Conservation (phyloP, 2,888 invertebrate species). For the Sphaerophoria taeniata region DNA sequence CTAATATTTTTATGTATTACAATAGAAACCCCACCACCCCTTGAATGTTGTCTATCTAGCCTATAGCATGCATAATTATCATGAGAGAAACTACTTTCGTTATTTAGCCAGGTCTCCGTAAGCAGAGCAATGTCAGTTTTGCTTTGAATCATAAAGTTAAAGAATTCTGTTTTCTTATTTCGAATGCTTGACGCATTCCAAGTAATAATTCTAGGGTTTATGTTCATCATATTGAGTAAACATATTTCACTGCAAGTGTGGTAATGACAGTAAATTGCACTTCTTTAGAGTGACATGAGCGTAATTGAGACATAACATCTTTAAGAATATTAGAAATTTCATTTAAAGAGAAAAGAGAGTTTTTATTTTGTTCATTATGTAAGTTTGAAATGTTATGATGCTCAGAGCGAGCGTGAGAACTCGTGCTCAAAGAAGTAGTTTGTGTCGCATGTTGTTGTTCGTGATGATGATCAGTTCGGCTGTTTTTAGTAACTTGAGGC, state of each 20-base stretch:
- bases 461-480: not conserved
- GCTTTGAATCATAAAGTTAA: not conserved
- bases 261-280: slow-evolving; percentile 21
- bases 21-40: not conserved
- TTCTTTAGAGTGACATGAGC: slow-evolving; percentile 3
- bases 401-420: not conserved
- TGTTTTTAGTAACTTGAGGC: not conserved
- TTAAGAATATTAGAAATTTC: slow-evolving; percentile 5
- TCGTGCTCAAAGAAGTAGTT: not conserved
- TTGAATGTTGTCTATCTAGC: not conserved
- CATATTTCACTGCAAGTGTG: slow-evolving; percentile 17
- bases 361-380: not conserved
- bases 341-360: no score
- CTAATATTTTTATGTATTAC: not conserved
- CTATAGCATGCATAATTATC: no score
- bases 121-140: no score
- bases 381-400: not conserved
- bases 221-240: slow-evolving; percentile 3
- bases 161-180: slow-evolving; percentile 19
- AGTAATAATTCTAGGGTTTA: slow-evolving; percentile 7
- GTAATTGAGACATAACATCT: slow-evolving; percentile 18
- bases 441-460: not conserved
- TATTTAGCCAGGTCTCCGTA: no score
- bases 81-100: no score
- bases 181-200: slow-evolving; percentile 10